These are phyloP conservation scores for Apeira syringaria DNA, from an alignment of 2,888 invertebrate genomes.

Conservation along the genomic window DNA sequence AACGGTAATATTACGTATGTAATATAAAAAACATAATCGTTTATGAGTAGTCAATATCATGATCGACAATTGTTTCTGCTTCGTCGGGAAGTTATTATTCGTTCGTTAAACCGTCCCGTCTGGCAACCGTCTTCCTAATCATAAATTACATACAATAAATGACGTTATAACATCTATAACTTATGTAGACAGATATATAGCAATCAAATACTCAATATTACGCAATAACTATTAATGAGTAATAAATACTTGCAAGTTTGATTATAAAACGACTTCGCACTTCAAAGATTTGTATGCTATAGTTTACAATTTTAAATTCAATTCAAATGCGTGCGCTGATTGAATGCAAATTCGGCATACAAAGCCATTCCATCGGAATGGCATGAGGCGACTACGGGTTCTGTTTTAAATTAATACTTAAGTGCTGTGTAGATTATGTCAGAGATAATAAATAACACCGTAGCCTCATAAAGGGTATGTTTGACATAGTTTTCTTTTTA, in stretches of 20 bases:
- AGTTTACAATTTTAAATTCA: constrained; percentile 23
- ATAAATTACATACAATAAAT: background rate
- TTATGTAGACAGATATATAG: background rate
- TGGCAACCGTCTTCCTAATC: no score
- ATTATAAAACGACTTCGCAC: constrained; percentile 1
- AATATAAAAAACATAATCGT: no score
- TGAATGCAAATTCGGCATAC: constrained; percentile 36
- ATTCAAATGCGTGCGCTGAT: constrained; percentile 32
- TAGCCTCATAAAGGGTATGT: background rate
- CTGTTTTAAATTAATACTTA: constrained; percentile 1
- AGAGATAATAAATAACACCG: constrained; percentile 1
- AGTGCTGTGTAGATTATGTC: constrained; percentile 15
- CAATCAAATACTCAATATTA: background rate
- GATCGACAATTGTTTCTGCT: no score
- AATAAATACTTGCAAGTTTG: constrained; percentile 1
- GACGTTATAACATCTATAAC: no score
- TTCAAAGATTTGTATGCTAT: constrained; percentile 1
- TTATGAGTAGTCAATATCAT: no score
- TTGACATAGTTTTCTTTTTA: no score
- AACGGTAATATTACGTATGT: no score
- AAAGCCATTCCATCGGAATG: constrained; percentile 24
- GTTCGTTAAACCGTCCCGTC: no score
- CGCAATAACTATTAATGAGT: background rate
- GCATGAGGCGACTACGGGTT: background rate
- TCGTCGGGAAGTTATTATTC: no score